phyloP scores from a whole-genome alignment of 2,113 vertebrate genomes.

The Centropristis striata region DNA sequence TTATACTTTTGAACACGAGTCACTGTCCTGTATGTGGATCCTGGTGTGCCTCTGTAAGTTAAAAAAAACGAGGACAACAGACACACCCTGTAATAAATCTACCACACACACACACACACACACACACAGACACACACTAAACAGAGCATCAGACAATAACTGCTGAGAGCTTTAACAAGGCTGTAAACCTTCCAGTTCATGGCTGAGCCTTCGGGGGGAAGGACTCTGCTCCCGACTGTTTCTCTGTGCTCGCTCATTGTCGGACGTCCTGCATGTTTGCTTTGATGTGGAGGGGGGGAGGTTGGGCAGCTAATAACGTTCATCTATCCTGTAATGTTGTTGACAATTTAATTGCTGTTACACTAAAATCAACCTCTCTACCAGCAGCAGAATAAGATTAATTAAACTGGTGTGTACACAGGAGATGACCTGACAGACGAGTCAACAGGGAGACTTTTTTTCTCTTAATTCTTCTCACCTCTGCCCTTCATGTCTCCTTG shows the following conservation, averaged over 20 bases:
- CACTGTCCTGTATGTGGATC: not conserved
- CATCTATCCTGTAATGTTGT: not conserved
- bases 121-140: not conserved
- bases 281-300: constrained; percentile 4
- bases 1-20: not conserved
- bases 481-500: not conserved
- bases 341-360: not conserved
- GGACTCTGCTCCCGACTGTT: constrained; percentile 1
- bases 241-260: constrained; percentile 1
- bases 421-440: not conserved
- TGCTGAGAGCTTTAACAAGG: constrained; percentile 29
- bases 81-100: constrained; percentile 37
- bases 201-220: not conserved
- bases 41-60: not conserved
- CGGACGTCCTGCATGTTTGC: constrained; percentile 20
- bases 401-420: constrained; percentile 20
- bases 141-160: constrained; percentile 17
- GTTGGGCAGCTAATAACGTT: not conserved
- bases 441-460: too few relatives aligned
- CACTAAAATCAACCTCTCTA: not conserved
- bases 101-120: not conserved
- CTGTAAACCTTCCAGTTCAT: constrained; percentile 13
- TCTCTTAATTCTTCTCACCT: not conserved
- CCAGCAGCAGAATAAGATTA: not conserved
- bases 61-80: constrained; percentile 1